A percentile compares a stretch with the other conserved stretches of the same genome.
Conservation (phyloP, 2,113 vertebrate genomes). For the Electrona antarctica region DNA sequence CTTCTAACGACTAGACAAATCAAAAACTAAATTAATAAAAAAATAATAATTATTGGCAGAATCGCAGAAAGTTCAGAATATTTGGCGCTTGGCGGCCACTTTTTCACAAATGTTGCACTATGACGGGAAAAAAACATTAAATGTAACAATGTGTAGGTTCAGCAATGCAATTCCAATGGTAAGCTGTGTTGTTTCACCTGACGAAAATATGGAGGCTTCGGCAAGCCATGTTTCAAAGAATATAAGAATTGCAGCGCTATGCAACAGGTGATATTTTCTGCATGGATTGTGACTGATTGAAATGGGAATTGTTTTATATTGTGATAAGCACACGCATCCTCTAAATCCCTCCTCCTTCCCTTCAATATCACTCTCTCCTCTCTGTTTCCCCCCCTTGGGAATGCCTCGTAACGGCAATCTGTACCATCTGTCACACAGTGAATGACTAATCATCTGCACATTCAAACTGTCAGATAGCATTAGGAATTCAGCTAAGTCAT, state of each 20-base stretch:
- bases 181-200: too few relatives aligned
- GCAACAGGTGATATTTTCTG: conserved; percentile 2
- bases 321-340: not conserved
- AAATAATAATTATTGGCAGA: too few relatives aligned
- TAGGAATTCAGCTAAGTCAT: conserved; percentile 3
- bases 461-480: conserved; percentile 38
- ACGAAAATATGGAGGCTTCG: too few relatives aligned
- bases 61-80: too few relatives aligned
- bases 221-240: too few relatives aligned
- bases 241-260: not conserved
- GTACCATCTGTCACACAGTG: conserved; percentile 52
- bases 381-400: conserved; percentile 33
- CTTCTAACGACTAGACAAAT: too few relatives aligned
- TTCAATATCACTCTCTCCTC: not conserved
- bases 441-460: conserved; percentile 43
- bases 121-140: too few relatives aligned
- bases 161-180: too few relatives aligned
- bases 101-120: too few relatives aligned
- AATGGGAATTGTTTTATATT: conserved; percentile 16
- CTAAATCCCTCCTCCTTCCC: not conserved
- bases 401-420: conserved; percentile 42
- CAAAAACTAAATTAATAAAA: too few relatives aligned
- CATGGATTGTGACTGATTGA: not conserved
- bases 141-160: too few relatives aligned
- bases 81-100: too few relatives aligned